Evolutionary conservation across 1,140 invertebrate species (phyloP).

Genomic region (Anastrepha obliqua): DNA sequence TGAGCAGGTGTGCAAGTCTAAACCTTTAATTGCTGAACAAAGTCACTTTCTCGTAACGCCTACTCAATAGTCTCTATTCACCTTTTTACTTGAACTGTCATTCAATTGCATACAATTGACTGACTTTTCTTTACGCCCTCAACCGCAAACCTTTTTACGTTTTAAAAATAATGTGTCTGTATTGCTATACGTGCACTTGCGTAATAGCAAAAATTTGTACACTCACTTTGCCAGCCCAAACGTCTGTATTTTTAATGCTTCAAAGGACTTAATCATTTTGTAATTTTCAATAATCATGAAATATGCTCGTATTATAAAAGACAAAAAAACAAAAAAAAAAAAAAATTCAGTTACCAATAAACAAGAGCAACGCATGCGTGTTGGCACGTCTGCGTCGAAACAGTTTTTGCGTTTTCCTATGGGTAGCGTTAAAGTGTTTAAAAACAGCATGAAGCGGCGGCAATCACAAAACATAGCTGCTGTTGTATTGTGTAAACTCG

Average conservation of each 20-base stretch:
- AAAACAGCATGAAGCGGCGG: not conserved
- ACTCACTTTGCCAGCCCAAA: not conserved
- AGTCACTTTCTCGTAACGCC: not conserved
- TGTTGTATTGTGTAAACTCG: not conserved
- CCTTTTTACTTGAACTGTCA: not conserved
- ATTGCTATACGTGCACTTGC: too few relatives aligned
- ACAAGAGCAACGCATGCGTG: slow-evolving; percentile 1
- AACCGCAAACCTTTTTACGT: too few relatives aligned
- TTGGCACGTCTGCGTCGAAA: not conserved
- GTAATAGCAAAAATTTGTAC: not conserved
- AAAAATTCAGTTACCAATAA: not conserved
- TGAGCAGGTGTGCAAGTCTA: not conserved
- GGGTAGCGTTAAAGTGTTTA: not conserved
- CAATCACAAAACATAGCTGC: not conserved
- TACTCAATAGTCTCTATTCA: not conserved
- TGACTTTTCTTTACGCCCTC: not conserved
- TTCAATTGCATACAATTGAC: not conserved
- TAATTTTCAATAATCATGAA: not conserved
- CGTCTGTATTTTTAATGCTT: not conserved
- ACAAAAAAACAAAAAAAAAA: too few relatives aligned
- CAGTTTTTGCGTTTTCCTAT: not conserved
- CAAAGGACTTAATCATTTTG: slow-evolving; percentile 8
- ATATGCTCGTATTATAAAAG: too few relatives aligned
- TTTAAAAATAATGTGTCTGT: too few relatives aligned
- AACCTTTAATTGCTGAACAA: not conserved